Evolutionary conservation across 1,140 invertebrate species (phyloP), one percentile per base, ranked within the genome.

Genomic region (Cardiocondyla obscurior): DNA sequence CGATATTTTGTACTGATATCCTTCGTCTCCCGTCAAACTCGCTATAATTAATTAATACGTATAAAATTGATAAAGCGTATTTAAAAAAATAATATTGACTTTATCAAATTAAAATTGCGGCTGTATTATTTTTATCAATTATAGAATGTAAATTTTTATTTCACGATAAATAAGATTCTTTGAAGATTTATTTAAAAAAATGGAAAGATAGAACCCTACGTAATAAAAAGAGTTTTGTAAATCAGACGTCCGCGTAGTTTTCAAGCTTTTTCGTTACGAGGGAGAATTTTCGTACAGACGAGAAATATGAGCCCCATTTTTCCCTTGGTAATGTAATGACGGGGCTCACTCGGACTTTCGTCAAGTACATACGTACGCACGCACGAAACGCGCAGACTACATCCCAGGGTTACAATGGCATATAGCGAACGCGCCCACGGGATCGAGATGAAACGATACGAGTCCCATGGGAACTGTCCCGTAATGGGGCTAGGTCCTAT

Each of bases 371-470:
- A 42, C 42, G 64, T 65, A 36, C n/a, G n/a, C 39, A 86, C 85
- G 51, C 19, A 83, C 25, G 70, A 85, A 85, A 85, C 84, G 85
- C 72, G 64, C 65, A 44, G 77, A 85, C 42, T 82, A 77, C 36
- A 42, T 82, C 65, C 42, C 36, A 76, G 64, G 57, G 65, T 87
- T 73, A 83, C 83, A 85, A 87, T 85, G 22, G 57, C 14, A 64
- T 84, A 55, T 53, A 73, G 77, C 70, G 30, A 58, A 49, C 72
- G 25, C 70, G 64, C 67, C 60, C 60, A 65, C 6, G 85, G 67
- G 55, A 74, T 25, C 76, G 44, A 79, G 82, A 85, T 85, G 87
- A 82, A 85, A 86, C 70, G 87, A 88, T 86, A 89, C 87, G 84
- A 82, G 81, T 79, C 87, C 49, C 82, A 30, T 12, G 87, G 58